A percentile compares a stretch with the other conserved stretches of the same genome.
Evolutionary conservation across 2,888 invertebrate genomes (phyloP).

Genomic region (Ethmia dodecea): DNA sequence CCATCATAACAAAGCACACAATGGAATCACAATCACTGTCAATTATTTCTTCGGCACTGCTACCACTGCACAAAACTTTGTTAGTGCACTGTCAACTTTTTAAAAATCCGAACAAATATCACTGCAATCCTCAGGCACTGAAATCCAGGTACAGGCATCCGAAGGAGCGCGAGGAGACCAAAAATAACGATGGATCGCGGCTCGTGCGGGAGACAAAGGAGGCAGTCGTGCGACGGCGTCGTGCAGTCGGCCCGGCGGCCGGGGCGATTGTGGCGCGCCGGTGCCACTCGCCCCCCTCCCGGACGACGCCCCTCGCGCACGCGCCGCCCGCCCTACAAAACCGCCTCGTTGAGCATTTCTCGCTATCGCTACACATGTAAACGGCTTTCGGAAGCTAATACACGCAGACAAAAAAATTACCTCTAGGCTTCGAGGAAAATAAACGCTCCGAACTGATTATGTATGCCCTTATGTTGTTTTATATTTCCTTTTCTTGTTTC

Average conservation of each 20-base stretch:
- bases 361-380: slow-evolving; percentile 51
- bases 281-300: slow-evolving; percentile 19
- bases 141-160: slow-evolving; percentile 58
- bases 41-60: not conserved
- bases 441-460: slow-evolving; percentile 10
- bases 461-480: slow-evolving; percentile 3
- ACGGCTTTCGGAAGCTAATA: slow-evolving; percentile 51
- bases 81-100: slow-evolving; percentile 17
- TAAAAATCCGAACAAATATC: slow-evolving; percentile 41
- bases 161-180: slow-evolving; percentile 36
- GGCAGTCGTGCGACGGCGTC: slow-evolving; percentile 22
- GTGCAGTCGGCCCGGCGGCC: slow-evolving; percentile 44
- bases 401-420: slow-evolving; percentile 34
- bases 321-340: slow-evolving; percentile 48
- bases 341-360: slow-evolving; percentile 52
- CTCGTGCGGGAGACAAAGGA: slow-evolving; percentile 54
- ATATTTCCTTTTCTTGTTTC: slow-evolving; percentile 3
- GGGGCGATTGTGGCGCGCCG: slow-evolving; percentile 57
- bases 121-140: slow-evolving; percentile 74
- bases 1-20: slow-evolving; percentile 13
- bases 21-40: slow-evolving; percentile 9
- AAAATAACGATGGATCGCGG: slow-evolving; percentile 57
- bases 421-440: slow-evolving; percentile 12
- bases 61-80: slow-evolving; percentile 13
- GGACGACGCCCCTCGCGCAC: slow-evolving; percentile 49